phyloP scores from a whole-genome alignment of 2,888 invertebrate species.

The Pogonocherus hispidulus region DNA sequence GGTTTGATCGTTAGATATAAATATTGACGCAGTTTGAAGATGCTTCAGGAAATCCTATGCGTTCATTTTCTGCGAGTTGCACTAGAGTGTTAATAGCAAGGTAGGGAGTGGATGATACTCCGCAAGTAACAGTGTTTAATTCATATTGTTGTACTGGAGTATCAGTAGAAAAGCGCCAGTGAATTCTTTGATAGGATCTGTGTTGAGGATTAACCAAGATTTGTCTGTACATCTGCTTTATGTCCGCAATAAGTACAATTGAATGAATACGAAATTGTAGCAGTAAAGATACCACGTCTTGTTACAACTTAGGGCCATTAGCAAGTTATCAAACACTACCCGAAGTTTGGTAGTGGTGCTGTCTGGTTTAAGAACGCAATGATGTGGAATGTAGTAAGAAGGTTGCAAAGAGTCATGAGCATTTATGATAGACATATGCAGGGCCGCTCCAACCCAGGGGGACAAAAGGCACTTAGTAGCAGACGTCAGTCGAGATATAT shows the following conservation, averaged over 20 bases:
- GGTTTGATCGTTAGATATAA: too few relatives aligned
- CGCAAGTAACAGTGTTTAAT: conserved; percentile 22
- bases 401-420: too few relatives aligned
- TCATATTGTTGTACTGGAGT: conserved; percentile 28
- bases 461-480: too few relatives aligned
- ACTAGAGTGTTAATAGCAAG: background rate
- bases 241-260: too few relatives aligned
- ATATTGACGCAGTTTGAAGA: too few relatives aligned
- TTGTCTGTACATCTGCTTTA: too few relatives aligned
- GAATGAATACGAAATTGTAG: conserved; percentile 14
- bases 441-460: too few relatives aligned
- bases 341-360: conserved; percentile 45
- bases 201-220: conserved; percentile 17
- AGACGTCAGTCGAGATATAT: too few relatives aligned
- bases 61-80: background rate
- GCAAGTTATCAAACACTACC: conserved; percentile 46
- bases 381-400: conserved; percentile 49
- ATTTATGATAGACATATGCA: too few relatives aligned
- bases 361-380: conserved; percentile 42
- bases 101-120: background rate
- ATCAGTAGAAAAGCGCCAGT: conserved; percentile 27
- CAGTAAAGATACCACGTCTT: conserved; percentile 13
- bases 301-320: conserved; percentile 29
- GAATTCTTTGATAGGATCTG: conserved; percentile 25
- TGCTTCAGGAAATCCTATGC: background rate